phyloP scores from a whole-genome alignment of 1,140 invertebrate species.

The Eriocheir sinensis region DNA sequence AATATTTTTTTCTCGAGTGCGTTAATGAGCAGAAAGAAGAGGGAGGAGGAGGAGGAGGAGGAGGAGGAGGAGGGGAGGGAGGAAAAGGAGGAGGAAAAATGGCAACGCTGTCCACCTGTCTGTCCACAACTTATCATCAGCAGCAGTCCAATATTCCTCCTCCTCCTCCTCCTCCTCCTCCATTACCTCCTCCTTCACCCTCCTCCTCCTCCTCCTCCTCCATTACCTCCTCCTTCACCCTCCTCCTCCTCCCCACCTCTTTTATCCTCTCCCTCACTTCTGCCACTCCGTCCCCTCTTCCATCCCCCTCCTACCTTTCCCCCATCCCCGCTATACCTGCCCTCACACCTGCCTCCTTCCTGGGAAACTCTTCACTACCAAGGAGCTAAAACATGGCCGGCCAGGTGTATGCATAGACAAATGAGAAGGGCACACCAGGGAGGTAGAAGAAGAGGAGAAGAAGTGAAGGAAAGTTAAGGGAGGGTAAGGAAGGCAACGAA shows the following conservation, averaged over 20 bases:
- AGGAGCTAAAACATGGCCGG: background rate
- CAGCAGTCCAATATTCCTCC: background rate
- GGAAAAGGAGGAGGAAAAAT: too few species aligned
- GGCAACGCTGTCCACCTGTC: too few species aligned
- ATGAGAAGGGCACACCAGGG: background rate
- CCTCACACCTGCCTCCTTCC: background rate
- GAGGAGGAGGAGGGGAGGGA: background rate
- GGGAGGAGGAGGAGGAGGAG: background rate
- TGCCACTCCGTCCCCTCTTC: background rate
- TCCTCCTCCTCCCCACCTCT: background rate
- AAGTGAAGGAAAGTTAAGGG: background rate
- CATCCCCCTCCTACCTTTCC: background rate
- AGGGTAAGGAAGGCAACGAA: background rate
- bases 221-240: background rate
- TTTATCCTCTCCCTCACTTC: too few species aligned
- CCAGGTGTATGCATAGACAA: background rate
- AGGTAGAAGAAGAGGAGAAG: background rate
- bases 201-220: too few species aligned
- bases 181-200: too few species aligned
- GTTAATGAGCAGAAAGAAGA: too few species aligned
- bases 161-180: background rate
- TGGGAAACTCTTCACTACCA: conserved; percentile 5
- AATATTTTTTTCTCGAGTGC: too few species aligned
- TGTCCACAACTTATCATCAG: too few species aligned
- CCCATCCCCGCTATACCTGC: background rate